phyloP scores from a whole-genome alignment of 2,113 vertebrate genomes.

The Muntiacus muntjak region DNA sequence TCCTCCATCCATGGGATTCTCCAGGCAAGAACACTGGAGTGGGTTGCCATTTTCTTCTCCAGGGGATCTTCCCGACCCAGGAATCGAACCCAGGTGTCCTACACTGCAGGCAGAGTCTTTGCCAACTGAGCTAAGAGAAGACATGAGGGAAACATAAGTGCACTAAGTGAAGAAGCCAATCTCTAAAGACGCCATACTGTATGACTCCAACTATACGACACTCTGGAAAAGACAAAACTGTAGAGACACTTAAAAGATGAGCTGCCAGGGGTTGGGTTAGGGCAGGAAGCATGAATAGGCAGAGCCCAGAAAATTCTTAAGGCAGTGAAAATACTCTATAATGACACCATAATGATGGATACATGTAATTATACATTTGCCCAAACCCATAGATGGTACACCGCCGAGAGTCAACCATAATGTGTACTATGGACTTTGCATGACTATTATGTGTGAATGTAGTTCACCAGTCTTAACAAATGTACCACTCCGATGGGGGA shows the following conservation, averaged over 20 bases:
- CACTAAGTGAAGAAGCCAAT: neutral
- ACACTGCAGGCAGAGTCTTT: neutral
- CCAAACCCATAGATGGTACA: neutral
- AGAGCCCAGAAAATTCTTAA: neutral
- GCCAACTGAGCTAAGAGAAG: neutral
- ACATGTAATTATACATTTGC: neutral
- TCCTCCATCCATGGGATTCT: neutral
- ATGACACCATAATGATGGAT: neutral
- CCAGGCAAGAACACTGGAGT: neutral
- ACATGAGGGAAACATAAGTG: neutral
- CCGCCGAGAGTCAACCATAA: neutral
- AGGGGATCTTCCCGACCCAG: neutral
- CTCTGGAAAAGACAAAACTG: neutral
- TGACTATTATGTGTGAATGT: too few relatives aligned
- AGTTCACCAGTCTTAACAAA: neutral
- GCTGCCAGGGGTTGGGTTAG: neutral
- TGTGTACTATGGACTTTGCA: neutral
- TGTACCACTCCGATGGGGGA: neutral
- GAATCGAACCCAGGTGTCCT: fast-evolving
- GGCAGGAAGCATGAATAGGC: neutral
- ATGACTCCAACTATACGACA: neutral
- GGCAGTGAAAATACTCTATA: neutral
- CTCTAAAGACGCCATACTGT: neutral
- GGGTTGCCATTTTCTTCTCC: neutral
- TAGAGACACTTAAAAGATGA: neutral